phyloP scores from a whole-genome alignment of 2,888 invertebrate genomes.

The Phrixothrix hirtus region DNA sequence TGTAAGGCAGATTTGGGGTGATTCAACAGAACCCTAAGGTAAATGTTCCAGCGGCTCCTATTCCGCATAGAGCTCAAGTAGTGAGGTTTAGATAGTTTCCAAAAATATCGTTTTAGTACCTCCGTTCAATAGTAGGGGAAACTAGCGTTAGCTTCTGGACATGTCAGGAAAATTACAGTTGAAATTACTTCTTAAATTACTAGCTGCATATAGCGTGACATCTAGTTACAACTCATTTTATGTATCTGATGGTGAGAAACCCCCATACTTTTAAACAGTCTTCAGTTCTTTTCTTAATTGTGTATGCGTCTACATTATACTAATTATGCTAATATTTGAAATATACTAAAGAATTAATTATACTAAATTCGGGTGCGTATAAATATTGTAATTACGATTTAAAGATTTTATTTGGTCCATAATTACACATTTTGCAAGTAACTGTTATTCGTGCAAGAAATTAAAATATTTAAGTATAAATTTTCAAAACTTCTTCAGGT shows the following conservation, averaged over 20 bases:
- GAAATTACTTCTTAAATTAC: constrained; percentile 27
- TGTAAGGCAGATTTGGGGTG: constrained; percentile 29
- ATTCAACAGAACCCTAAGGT: constrained; percentile 32
- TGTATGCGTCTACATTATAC: too few relatives aligned
- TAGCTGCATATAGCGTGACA: constrained; percentile 12
- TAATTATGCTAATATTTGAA: too few relatives aligned
- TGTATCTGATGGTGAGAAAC: neutral
- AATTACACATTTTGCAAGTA: too few relatives aligned
- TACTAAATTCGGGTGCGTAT: too few relatives aligned
- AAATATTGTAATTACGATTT: too few relatives aligned
- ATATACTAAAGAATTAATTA: too few relatives aligned
- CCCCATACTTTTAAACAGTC: too few relatives aligned
- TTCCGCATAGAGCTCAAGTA: neutral
- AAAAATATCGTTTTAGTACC: constrained; percentile 4
- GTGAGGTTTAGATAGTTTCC: neutral
- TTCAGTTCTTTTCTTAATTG: too few relatives aligned
- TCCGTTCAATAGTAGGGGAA: constrained; percentile 5
- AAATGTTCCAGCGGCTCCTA: constrained; percentile 19
- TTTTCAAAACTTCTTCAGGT: too few relatives aligned
- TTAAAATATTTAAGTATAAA: too few relatives aligned
- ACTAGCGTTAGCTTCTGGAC: constrained; percentile 18
- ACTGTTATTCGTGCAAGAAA: too few relatives aligned
- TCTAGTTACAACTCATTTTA: constrained; percentile 1
- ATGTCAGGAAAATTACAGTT: constrained; percentile 27
- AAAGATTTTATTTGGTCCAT: too few relatives aligned